Base-by-base conservation (phyloP, 2,797 vertebrate species). In the Rhodeus uyekii region DNA sequence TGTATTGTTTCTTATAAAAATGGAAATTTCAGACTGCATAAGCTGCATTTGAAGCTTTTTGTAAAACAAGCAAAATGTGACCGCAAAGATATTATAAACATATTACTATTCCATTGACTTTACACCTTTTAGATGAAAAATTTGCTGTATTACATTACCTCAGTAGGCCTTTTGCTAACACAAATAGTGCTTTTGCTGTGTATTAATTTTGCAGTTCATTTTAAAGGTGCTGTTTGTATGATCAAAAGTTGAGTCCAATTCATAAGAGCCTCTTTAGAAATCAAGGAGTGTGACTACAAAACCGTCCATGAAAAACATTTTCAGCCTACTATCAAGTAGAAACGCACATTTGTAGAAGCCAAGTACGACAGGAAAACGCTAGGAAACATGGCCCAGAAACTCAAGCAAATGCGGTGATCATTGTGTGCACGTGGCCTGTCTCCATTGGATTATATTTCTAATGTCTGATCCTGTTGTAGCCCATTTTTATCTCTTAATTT, bases 391-490 rank as follows among this genome's bases (percentile, higher is more conserved):
- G 34, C n/a, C 14, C n/a, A 50, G 44, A 65, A 50, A 76, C 42
- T 27, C 3, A 78, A 29, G 8, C 63, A 67, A 67, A 67, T 53
- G 53, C 2, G 8, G 4, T 8, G 39, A 27, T 74, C 58, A 39
- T 9, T 63, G 34, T 7, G 18, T 55, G 24, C 42, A 71, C n/a
- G 22, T 61, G 44, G 58, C 61, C 48, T 42, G 36, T 44, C 65
- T 68, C 61, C 63, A 60, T 68, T 71, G 74, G 74, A 83, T 77
- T 77, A 77, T n/a, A 39, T 77, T 76, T 76, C 22, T 44, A 69
- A 34, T 71, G 61, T 76, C 48, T 50, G 18, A 76, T 76, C 69
- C 27, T 48, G 24, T 36, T 77, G 81, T 77, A 77, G 32, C 55
- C 74, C 50, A 50, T 71, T 84, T 80, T 61, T 60, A 71, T 71